Evolutionary conservation across 2,888 invertebrate species (phyloP), one percentile per base, ranked within the genome.

Genomic region (Lochmaea capreae): DNA sequence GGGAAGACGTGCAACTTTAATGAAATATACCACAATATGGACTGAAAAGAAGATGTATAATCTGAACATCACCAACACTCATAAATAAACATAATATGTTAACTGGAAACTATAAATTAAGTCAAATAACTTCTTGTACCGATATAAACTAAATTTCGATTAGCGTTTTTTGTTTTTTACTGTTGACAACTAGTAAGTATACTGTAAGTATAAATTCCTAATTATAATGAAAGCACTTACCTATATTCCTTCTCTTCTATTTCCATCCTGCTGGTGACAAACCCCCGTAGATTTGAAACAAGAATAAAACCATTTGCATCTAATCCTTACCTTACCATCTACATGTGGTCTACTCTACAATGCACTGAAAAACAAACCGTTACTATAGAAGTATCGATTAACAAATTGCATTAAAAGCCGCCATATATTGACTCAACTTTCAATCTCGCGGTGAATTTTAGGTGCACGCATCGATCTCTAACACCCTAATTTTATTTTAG

Each of bases 221-320:
- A 49, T 6, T 39, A 16, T 16, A 16, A 22, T 18, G n/a, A 43
- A 62, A 70, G n/a, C 11, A 71, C 72, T 42, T 76, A 81, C 81
- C 82, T 80, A 73, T 81, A 73, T 75, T 82, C 79, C 67, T 81
- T 82, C 66, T 79, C 79, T 73, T 75, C 73, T 33, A 78, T 63
- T 68, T 82, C 81, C 82, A 82, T 82, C 72, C 80, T 82, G 77
- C 74, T 74, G 62, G 59, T 72, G 69, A 70, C 77, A 74, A 79
- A 58, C 79, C 80, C 80, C 65, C 46, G 71, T 65, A n/a, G 65
- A 63, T 54, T 57, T 46, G 46, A n/a, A 22, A 42, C 46, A 65
- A 71, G 43, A 43, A 43, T 42, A 65, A 65, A 58, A 71, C 42
- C 71, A 71, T 71, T 71, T 65, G 71, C 65, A 18, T 57, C 18